Percentiles rank a stretch among this genome's conserved stretches.
Conservation (phyloP, 2,888 invertebrate genomes). For the Deilephila porcellus region DNA sequence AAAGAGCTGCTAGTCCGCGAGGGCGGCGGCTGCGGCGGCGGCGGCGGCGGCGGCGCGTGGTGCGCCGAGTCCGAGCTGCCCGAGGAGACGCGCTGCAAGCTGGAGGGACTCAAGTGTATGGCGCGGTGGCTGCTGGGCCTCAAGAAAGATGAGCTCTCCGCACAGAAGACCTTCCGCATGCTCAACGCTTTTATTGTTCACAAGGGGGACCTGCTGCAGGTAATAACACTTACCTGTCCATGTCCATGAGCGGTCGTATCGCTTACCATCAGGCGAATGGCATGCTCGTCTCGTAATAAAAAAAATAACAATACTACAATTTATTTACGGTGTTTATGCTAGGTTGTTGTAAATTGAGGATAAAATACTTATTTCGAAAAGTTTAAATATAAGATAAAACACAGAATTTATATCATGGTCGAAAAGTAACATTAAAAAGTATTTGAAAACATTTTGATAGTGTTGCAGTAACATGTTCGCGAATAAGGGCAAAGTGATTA, state of each 20-base stretch:
- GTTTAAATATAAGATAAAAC: too few species aligned
- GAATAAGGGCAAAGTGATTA: too few species aligned
- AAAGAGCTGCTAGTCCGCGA: constrained; percentile 97
- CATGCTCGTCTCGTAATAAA: too few species aligned
- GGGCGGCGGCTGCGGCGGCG: constrained; percentile 75
- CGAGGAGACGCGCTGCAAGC: constrained; percentile 95
- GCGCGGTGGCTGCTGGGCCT: constrained; percentile 97
- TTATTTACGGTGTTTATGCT: too few species aligned
- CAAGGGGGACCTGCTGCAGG: constrained; percentile 92
- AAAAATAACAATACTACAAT: too few species aligned
- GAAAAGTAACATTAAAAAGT: too few species aligned
- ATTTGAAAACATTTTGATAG: too few species aligned
- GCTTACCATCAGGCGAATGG: not conserved
- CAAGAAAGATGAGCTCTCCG: constrained; percentile 93
- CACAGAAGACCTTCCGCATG: constrained; percentile 97
- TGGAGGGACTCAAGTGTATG: constrained; percentile 98
- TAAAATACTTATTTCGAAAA: too few species aligned
- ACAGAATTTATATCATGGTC: too few species aligned
- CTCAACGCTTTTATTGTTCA: constrained; percentile 96
- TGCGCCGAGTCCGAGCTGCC: constrained; percentile 94
- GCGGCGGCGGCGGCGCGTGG: constrained; percentile 86
- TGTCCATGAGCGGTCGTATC: not conserved
- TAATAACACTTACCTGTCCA: constrained; percentile 38
- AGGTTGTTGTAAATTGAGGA: too few species aligned
- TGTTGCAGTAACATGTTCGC: too few species aligned